A percentile compares a stretch with the other conserved stretches of the same genome.
phyloP scores from a whole-genome alignment of 2,888 invertebrate species.

The Bimastos eiseni region DNA sequence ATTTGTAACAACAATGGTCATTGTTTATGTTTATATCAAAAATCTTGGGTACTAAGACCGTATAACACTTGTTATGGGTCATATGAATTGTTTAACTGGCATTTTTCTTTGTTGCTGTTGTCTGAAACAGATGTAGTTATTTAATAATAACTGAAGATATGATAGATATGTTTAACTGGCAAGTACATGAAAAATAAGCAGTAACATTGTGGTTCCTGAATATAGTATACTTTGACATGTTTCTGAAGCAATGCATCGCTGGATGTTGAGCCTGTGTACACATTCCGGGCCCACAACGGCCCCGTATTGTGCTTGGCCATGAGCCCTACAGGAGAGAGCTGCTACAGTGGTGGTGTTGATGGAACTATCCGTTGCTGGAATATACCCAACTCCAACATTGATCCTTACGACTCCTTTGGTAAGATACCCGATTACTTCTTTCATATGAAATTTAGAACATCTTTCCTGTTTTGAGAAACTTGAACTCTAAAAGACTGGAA shows the following conservation, averaged over 20 bases:
- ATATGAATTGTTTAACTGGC: too few relatives aligned
- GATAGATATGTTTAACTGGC: too few relatives aligned
- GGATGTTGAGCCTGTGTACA: slow-evolving; percentile 97
- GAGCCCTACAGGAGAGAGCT: slow-evolving; percentile 87
- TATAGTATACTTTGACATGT: background rate
- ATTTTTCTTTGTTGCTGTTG: too few relatives aligned
- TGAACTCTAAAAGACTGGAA: too few relatives aligned
- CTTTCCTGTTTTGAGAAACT: too few relatives aligned
- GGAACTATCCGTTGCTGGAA: slow-evolving; percentile 95
- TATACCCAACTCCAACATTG: slow-evolving; percentile 86
- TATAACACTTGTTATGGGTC: too few relatives aligned
- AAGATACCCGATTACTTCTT: slow-evolving; percentile 35
- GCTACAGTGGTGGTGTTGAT: slow-evolving; percentile 93
- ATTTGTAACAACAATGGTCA: too few relatives aligned
- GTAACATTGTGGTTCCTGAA: background rate
- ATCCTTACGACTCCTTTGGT: slow-evolving; percentile 92
- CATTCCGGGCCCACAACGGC: slow-evolving; percentile 89
- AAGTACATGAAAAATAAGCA: too few relatives aligned
- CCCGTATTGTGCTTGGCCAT: slow-evolving; percentile 92
- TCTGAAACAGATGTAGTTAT: too few relatives aligned
- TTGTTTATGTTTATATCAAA: too few relatives aligned
- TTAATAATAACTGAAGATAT: too few relatives aligned
- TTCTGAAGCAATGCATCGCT: slow-evolving; percentile 69
- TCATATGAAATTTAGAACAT: background rate
- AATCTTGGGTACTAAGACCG: too few relatives aligned